Evolutionary conservation across 2,888 invertebrate genomes (phyloP).

Genomic region (Drosophila kuntzei): DNA sequence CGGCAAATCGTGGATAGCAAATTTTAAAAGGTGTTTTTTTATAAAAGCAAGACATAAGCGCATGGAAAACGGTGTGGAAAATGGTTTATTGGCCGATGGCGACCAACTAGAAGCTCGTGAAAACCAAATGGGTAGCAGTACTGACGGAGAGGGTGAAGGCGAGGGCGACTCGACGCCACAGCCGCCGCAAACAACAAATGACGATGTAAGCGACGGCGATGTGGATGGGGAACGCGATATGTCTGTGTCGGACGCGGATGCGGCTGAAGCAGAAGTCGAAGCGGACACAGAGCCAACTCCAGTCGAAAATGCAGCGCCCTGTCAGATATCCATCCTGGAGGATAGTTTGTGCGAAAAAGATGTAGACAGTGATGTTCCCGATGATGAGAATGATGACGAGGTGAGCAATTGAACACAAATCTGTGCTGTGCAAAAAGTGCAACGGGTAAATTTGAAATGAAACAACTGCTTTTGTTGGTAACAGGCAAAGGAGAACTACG

Average conservation of each 20-base stretch:
- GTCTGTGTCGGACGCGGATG: constrained; percentile 58
- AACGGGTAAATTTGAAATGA: background rate
- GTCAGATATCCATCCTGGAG: constrained; percentile 54
- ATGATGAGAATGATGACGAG: constrained; percentile 88
- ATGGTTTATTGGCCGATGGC: constrained; percentile 73
- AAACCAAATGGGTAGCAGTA: constrained; percentile 65
- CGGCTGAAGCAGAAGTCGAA: constrained; percentile 50
- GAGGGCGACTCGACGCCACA: constrained; percentile 59
- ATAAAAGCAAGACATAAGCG: constrained; percentile 48
- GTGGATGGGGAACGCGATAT: constrained; percentile 60
- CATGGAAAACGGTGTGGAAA: constrained; percentile 79
- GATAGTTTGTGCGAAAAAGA: constrained; percentile 85
- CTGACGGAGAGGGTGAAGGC: constrained; percentile 62
- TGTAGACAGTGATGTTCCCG: constrained; percentile 86
- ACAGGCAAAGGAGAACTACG: constrained; percentile 83
- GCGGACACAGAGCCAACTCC: constrained; percentile 43
- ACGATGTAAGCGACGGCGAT: constrained; percentile 64
- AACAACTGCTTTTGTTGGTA: background rate
- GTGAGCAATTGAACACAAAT: constrained; percentile 53
- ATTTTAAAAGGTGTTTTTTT: constrained; percentile 43
- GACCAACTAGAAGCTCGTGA: constrained; percentile 66
- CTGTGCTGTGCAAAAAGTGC: background rate
- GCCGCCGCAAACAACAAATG: constrained; percentile 62
- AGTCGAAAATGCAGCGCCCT: constrained; percentile 36
- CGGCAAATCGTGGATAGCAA: constrained; percentile 61